phyloP scores from a whole-genome alignment of 2,113 vertebrate species.

The Andinoacara biseriatus region DNA sequence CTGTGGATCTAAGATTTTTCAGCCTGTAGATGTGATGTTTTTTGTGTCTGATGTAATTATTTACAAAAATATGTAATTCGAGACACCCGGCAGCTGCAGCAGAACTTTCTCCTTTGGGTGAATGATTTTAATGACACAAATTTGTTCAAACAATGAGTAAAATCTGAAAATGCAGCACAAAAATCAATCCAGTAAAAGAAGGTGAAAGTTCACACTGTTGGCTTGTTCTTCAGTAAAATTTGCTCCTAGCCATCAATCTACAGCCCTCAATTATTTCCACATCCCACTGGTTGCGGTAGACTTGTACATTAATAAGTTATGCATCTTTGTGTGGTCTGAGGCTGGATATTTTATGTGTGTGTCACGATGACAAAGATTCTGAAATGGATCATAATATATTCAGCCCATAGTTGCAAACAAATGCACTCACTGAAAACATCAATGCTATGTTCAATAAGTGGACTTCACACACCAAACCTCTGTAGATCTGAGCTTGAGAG shows the following conservation, averaged over 20 bases:
- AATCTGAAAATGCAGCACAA: neutral
- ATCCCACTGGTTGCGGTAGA: neutral
- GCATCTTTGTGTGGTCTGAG: neutral
- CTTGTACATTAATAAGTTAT: neutral
- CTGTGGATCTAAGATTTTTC: slow-evolving; percentile 41
- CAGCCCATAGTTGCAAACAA: neutral
- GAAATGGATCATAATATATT: neutral
- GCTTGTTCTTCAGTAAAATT: neutral
- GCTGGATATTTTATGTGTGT: neutral
- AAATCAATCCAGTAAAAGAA: neutral
- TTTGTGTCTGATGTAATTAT: slow-evolving; percentile 18
- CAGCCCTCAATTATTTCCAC: neutral
- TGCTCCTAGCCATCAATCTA: neutral
- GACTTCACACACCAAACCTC: neutral
- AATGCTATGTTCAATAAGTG: neutral
- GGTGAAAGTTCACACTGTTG: neutral
- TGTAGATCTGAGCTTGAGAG: neutral
- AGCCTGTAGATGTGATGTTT: neutral
- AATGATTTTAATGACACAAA: slow-evolving; percentile 13
- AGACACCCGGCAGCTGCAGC: neutral
- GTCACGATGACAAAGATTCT: neutral
- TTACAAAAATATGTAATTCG: slow-evolving; percentile 12
- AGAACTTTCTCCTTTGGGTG: neutral
- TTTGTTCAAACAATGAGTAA: neutral
- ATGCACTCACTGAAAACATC: neutral